Evolutionary conservation across 2,888 invertebrate genomes (phyloP).

Genomic region (Entomobrya multifasciata): DNA sequence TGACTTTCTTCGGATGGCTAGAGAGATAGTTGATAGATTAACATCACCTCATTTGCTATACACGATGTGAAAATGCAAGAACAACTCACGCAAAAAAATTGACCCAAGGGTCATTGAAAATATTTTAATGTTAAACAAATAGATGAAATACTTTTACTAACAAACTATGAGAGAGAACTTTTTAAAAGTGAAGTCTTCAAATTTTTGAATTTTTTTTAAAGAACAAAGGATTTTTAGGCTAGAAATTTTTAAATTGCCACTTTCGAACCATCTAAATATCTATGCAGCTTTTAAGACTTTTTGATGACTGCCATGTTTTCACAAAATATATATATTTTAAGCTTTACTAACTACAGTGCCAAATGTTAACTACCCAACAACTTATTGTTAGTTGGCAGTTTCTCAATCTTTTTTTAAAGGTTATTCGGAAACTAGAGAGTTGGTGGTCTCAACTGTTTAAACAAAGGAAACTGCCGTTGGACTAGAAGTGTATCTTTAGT

Average conservation of each 20-base stretch:
- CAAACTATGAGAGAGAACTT: not conserved
- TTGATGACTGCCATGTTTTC: conserved; percentile 6
- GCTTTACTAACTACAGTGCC: not conserved
- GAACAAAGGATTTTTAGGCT: not conserved
- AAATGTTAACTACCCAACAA: not conserved
- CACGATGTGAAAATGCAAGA: no score
- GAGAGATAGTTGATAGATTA: not conserved
- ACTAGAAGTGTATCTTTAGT: not conserved
- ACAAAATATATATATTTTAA: not conserved
- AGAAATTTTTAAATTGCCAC: not conserved
- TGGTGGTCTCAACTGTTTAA: not conserved
- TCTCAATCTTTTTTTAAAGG: conserved; percentile 2
- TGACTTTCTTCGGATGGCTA: conserved; percentile 31
- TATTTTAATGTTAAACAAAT: no score
- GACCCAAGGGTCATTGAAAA: conserved; percentile 26
- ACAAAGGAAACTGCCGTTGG: conserved; percentile 27
- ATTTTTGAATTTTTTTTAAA: not conserved
- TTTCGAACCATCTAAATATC: not conserved
- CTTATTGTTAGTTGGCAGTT: not conserved
- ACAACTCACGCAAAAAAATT: conserved; percentile 12
- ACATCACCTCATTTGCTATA: not conserved
- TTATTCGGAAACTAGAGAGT: conserved; percentile 7
- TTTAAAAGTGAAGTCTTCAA: not conserved
- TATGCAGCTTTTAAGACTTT: not conserved
- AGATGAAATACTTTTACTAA: not conserved